Conservation (phyloP, 2,113 vertebrate species). For the Mionectes macconnelli region DNA sequence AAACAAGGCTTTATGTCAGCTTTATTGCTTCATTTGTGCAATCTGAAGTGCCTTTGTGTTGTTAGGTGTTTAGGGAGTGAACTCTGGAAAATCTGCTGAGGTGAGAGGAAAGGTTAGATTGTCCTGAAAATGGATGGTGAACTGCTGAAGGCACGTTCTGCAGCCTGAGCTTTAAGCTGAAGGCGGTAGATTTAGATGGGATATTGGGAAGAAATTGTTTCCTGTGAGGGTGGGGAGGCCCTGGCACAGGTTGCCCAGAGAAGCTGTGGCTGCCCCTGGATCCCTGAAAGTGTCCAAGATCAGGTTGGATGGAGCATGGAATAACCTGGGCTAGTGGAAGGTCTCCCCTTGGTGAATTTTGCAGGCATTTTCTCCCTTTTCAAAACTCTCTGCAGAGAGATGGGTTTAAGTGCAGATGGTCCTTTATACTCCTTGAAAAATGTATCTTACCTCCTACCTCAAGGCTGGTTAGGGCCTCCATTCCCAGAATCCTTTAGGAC, state of each 20-base stretch:
- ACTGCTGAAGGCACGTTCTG: not conserved
- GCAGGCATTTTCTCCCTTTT: accelerated
- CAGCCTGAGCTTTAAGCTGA: not conserved
- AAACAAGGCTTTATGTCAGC: not conserved
- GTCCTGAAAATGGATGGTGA: not conserved
- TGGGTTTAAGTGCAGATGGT: not conserved
- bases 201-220: not conserved
- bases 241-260: not conserved
- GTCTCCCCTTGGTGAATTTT: not conserved
- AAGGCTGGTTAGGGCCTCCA: not conserved
- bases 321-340: not conserved
- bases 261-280: not conserved
- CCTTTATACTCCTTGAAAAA: not conserved
- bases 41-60: not conserved
- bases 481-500: not conserved
- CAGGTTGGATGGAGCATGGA: not conserved
- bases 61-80: not conserved
- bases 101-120: not conserved
- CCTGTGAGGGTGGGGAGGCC: not conserved
- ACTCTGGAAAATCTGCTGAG: not conserved
- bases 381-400: not conserved
- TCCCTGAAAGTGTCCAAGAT: not conserved
- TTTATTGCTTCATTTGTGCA: not conserved
- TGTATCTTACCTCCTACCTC: not conserved
- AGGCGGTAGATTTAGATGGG: no score